These are phyloP conservation scores for Cryptoprocta ferox DNA, from an alignment of 2,797 vertebrate species.

Conservation along the genomic window DNA sequence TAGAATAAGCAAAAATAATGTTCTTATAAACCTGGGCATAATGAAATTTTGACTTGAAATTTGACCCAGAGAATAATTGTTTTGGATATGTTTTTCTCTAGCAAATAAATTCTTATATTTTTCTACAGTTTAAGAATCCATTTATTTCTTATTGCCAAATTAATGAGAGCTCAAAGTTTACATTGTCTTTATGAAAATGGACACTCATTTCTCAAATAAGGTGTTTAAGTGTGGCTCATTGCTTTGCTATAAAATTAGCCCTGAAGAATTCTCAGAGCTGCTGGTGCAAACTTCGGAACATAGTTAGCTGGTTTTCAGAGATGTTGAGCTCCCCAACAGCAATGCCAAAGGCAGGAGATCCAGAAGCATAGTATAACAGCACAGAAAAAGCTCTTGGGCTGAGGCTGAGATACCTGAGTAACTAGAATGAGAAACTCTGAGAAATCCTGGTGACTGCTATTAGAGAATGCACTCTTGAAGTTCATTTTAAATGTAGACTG, in stretches of 20 bases:
- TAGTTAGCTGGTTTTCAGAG: not conserved
- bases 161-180: not conserved
- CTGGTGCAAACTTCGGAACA: not conserved
- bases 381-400: not conserved
- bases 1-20: not conserved
- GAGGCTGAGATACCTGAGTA: not conserved
- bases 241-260: slow-evolving; percentile 31
- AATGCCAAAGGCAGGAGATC: not conserved
- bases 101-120: slow-evolving; percentile 22
- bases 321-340: not conserved
- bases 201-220: slow-evolving; percentile 2
- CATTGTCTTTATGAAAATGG: not conserved
- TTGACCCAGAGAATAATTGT: not conserved
- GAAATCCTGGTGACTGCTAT: not conserved
- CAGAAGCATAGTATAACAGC: not conserved
- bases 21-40: not conserved
- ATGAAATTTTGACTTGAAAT: slow-evolving; percentile 43
- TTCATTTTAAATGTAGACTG: not conserved
- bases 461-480: not conserved
- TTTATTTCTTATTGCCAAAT: slow-evolving; percentile 33
- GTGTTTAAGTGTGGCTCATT: not conserved
- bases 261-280: not conserved
- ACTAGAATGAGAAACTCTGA: not conserved
- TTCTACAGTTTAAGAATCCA: not conserved
- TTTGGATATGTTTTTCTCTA: slow-evolving; percentile 7